phyloP scores from a whole-genome alignment of 2,888 invertebrate species.

The Thymelicus lineola region DNA sequence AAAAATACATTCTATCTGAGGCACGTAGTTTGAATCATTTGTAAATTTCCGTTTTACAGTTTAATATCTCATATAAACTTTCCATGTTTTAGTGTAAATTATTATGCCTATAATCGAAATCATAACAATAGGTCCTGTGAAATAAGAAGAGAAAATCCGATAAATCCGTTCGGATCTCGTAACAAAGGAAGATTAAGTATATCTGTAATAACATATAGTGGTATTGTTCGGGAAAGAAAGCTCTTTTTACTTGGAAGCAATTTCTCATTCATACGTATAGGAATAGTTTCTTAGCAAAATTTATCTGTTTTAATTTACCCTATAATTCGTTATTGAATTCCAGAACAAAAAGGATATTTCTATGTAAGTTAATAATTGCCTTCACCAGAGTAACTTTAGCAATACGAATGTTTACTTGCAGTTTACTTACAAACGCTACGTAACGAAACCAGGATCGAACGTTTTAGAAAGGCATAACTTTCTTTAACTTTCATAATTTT shows the following conservation, averaged over 20 bases:
- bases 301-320: too few relatives aligned
- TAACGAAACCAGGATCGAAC: not conserved
- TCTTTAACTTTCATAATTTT: conserved; percentile 25
- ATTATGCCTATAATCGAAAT: conserved; percentile 54
- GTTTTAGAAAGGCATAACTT: conserved; percentile 11
- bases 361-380: too few relatives aligned
- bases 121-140: conserved; percentile 51
- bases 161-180: conserved; percentile 68
- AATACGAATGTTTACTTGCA: too few relatives aligned
- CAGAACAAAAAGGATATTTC: too few relatives aligned
- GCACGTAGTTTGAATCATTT: too few relatives aligned
- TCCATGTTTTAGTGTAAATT: not conserved
- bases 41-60: too few relatives aligned
- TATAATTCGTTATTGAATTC: too few relatives aligned
- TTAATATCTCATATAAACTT: too few relatives aligned
- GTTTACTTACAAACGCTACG: too few relatives aligned
- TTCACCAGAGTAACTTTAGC: too few relatives aligned
- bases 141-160: conserved; percentile 58
- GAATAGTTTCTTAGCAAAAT: conserved; percentile 30
- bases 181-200: conserved; percentile 72
- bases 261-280: conserved; percentile 50
- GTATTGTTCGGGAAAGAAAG: conserved; percentile 55
- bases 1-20: too few relatives aligned
- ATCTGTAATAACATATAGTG: conserved; percentile 68
- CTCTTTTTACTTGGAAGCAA: conserved; percentile 58